These are phyloP conservation scores for Patella pellucida DNA, from an alignment of 2,888 invertebrate genomes.

Conservation along the genomic window DNA sequence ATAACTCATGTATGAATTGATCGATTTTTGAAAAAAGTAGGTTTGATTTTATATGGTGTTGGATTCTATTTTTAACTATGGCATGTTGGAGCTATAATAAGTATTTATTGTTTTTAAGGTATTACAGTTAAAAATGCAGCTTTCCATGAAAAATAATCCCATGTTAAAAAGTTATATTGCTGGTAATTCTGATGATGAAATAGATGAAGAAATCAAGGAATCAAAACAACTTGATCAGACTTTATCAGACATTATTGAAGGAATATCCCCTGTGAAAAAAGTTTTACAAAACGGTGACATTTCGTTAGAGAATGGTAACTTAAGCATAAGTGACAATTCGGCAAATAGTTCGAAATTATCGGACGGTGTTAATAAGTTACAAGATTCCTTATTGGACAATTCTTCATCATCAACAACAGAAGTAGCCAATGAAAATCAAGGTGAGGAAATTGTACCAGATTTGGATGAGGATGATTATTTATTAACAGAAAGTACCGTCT, in stretches of 20 bases:
- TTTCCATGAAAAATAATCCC: constrained; percentile 37
- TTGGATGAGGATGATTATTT: constrained; percentile 13
- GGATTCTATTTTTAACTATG: background rate
- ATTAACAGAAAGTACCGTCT: constrained; percentile 26
- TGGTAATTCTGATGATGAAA: constrained; percentile 51
- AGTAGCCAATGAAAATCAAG: constrained; percentile 6
- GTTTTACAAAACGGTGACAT: constrained; percentile 17
- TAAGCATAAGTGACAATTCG: background rate
- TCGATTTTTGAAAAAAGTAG: too few relatives aligned
- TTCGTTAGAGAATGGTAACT: background rate
- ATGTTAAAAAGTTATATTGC: constrained; percentile 44
- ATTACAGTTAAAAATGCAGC: constrained; percentile 63
- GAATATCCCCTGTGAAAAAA: constrained; percentile 31
- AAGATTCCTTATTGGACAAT: background rate
- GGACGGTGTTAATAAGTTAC: background rate
- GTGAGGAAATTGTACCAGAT: constrained; percentile 9
- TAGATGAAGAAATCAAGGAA: constrained; percentile 54
- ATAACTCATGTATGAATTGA: too few relatives aligned
- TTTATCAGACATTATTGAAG: constrained; percentile 62
- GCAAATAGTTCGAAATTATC: background rate
- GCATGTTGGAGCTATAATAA: background rate
- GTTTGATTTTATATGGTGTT: too few relatives aligned
- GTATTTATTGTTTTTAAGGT: constrained; percentile 53
- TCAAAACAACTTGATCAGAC: constrained; percentile 61
- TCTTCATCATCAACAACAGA: background rate